phyloP scores from a whole-genome alignment of 1,140 invertebrate genomes.

The Eulimnadia texana region DNA sequence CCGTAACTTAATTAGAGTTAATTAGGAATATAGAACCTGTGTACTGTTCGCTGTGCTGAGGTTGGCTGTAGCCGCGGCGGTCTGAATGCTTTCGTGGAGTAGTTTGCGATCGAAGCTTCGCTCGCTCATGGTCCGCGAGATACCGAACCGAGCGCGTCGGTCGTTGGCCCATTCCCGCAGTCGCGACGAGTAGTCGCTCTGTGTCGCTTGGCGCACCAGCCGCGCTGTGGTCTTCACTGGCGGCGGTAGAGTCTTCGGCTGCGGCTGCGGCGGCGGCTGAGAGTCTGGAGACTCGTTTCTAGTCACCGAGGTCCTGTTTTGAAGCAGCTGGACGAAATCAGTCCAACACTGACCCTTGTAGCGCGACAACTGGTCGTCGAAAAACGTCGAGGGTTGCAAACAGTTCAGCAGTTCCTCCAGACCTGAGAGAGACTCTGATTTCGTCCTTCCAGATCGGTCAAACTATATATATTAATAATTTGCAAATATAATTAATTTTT shows the following conservation, averaged over 20 bases:
- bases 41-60: no score
- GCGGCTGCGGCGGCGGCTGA: neutral
- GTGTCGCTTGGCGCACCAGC: slow-evolving; percentile 2
- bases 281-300: neutral
- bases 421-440: slow-evolving; percentile 34
- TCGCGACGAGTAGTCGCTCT: slow-evolving; percentile 4
- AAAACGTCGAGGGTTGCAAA: slow-evolving; percentile 39
- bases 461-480: slow-evolving; percentile 30
- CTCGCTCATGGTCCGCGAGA: slow-evolving; percentile 23
- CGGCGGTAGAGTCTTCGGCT: neutral
- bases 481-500: neutral
- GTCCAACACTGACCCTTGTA: slow-evolving; percentile 37
- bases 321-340: slow-evolving; percentile 27
- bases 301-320: neutral
- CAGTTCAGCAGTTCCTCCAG: slow-evolving; percentile 39
- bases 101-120: slow-evolving; percentile 20
- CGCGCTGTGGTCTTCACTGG: neutral
- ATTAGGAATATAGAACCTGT: no score
- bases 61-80: neutral
- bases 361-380: slow-evolving; percentile 39
- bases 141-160: slow-evolving; percentile 8
- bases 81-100: slow-evolving; percentile 1
- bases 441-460: slow-evolving; percentile 35
- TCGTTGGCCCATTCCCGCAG: slow-evolving; percentile 7
- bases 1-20: no score